Conservation (phyloP, 2,113 vertebrate genomes). For the Ciconia boyciana region DNA sequence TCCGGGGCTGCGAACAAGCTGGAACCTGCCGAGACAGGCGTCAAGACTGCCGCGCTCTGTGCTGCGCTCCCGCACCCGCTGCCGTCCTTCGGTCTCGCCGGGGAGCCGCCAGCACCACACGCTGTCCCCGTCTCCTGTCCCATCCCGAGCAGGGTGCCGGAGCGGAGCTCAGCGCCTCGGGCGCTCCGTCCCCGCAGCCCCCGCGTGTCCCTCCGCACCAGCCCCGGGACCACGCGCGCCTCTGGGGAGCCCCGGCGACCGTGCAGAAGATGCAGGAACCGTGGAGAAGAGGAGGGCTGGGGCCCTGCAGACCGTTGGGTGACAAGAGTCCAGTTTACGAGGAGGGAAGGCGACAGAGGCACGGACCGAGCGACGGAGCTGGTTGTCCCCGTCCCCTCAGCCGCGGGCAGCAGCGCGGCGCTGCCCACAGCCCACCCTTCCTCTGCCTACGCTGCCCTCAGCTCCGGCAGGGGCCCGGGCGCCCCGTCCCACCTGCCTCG, state of each 20-base stretch:
- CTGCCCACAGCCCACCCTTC: background rate
- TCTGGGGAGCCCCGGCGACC: fast-evolving
- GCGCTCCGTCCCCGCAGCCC: background rate
- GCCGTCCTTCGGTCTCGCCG: background rate
- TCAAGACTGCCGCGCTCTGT: fast-evolving
- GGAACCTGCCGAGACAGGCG: background rate
- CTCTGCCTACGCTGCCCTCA: background rate
- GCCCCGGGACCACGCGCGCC: background rate
- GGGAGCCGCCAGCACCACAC: background rate
- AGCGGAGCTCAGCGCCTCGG: too few species aligned
- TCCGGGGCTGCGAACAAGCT: background rate
- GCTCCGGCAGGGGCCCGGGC: fast-evolving
- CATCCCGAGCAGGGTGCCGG: background rate
- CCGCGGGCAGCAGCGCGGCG: background rate
- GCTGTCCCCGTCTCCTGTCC: background rate
- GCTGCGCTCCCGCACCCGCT: background rate
- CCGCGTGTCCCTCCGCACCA: too few species aligned
- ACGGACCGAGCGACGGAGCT: fast-evolving
- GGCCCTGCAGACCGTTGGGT: fast-evolving
- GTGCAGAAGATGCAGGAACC: too few species aligned
- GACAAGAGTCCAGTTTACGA: background rate
- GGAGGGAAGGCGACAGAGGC: background rate
- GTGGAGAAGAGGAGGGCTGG: background rate
- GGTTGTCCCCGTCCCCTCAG: fast-evolving
- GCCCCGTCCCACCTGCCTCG: background rate